Percentiles rank a stretch among this genome's conserved stretches.
These are phyloP conservation scores for Saguinus midas DNA, from an alignment of 2,113 vertebrate species.

Conservation along the genomic window DNA sequence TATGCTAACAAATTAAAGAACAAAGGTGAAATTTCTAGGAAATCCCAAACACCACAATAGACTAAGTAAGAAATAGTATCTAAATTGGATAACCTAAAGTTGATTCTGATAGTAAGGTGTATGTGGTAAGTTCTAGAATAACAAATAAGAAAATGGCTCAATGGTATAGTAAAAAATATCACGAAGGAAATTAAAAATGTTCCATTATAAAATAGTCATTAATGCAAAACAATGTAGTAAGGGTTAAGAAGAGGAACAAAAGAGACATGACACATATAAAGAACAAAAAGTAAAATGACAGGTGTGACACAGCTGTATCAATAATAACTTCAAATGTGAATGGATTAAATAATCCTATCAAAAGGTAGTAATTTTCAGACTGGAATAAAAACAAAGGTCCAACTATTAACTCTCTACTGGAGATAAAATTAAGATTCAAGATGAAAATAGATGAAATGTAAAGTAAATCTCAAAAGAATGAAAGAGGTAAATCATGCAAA, in stretches of 20 bases:
- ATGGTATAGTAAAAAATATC: neutral
- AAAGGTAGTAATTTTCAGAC: neutral
- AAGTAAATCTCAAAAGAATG: neutral
- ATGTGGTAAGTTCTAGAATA: neutral
- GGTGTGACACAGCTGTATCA: neutral
- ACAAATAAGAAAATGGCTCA: neutral
- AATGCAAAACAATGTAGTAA: neutral
- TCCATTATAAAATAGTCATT: neutral
- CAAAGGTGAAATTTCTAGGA: neutral
- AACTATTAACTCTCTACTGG: neutral
- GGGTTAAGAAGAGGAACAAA: neutral
- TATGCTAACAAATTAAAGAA: neutral
- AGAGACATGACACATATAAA: neutral
- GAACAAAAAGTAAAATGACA: neutral
- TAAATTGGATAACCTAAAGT: neutral
- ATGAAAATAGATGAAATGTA: neutral
- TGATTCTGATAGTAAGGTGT: neutral
- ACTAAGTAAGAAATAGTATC: neutral
- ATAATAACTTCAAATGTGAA: neutral
- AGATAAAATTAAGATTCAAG: neutral
- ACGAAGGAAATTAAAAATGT: neutral
- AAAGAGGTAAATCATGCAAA: neutral
- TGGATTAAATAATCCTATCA: neutral
- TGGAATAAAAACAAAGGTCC: neutral
- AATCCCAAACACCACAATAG: neutral